Evolutionary conservation across 2,113 vertebrate species (phyloP), one percentile per base, ranked within the genome.

Genomic region (Ictidomys tridecemlineatus): DNA sequence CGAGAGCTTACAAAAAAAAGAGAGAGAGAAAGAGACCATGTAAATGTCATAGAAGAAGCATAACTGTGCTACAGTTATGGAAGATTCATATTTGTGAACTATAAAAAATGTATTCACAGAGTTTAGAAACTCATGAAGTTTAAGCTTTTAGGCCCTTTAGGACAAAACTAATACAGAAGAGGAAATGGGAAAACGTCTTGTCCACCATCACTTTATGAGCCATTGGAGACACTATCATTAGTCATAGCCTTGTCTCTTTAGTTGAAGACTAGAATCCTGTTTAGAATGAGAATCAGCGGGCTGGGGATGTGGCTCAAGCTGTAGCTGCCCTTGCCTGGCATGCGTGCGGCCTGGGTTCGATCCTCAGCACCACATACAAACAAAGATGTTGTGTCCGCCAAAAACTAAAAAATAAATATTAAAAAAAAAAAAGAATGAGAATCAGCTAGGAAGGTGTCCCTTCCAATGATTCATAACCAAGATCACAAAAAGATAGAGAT

Each of bases 11-110:
- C 8, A 45, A 45, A 42, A 45, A 45, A 87, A 37, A n/a, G 42
- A 82, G 90, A 89, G 65, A 61, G 1, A 24, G 32, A 92, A 30
- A 51, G 4, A 95, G 84, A 91, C 28, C 32, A 69, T 80, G 28
- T 84, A 94, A 96, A 85, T 94, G n/a, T 58, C 93, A 72, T 92
- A 42, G 70, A 93, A 61, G 74, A 86, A 94, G 32, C 82, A 69
- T 53, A 67, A 70, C 20, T 93, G 7, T 42, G 7, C 51, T 96
- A 39, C 3, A 95, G 18, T 97, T 88, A 84, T 4, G 32, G 32
- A 95, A 94, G 69, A 90, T 69, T 89, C 34, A 83, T 92, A 79
- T 82, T 90, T 84, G 63, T 77, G 18, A 86, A n/a, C 56, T 80
- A 91, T 8, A 74, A 61, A 93, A 90, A 88, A 6, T 56, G 20